Evolutionary conservation across 2,797 vertebrate genomes (phyloP).

Genomic region (Aeoliscus strigatus): DNA sequence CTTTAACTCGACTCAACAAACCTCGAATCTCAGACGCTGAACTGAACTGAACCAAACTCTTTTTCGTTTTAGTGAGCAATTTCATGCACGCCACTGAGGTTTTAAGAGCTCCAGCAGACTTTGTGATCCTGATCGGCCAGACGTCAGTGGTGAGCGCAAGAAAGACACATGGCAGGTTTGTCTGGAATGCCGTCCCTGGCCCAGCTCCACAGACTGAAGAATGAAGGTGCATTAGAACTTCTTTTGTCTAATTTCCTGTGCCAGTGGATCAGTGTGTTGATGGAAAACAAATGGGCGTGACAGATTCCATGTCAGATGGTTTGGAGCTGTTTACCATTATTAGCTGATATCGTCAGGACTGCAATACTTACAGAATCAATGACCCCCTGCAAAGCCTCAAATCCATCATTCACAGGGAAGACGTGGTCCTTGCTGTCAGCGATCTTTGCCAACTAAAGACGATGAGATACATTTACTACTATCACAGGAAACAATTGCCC

Average conservation of each 20-base stretch:
- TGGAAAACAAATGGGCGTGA: neutral
- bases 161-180: constrained; percentile 23
- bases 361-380: constrained; percentile 89
- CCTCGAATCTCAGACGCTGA: no score
- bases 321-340: no score
- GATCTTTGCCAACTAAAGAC: constrained; percentile 87
- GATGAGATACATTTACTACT: neutral
- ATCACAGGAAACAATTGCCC: no score
- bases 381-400: constrained; percentile 92
- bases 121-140: constrained; percentile 47
- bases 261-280: constrained; percentile 15
- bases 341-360: no score
- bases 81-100: constrained; percentile 19
- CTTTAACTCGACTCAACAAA: constrained; percentile 32
- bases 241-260: constrained; percentile 18
- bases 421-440: constrained; percentile 97
- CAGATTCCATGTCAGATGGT: no score
- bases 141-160: constrained; percentile 43
- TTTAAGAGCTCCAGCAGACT: constrained; percentile 14
- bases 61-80: constrained; percentile 19
- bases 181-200: constrained; percentile 33
- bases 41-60: no score
- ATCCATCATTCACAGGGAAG: constrained; percentile 95
- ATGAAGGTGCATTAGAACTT: constrained; percentile 11
- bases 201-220: constrained; percentile 12